Percentiles rank a stretch among this genome's conserved stretches.
phyloP scores from a whole-genome alignment of 2,113 vertebrate species.

The Hucho hucho region DNA sequence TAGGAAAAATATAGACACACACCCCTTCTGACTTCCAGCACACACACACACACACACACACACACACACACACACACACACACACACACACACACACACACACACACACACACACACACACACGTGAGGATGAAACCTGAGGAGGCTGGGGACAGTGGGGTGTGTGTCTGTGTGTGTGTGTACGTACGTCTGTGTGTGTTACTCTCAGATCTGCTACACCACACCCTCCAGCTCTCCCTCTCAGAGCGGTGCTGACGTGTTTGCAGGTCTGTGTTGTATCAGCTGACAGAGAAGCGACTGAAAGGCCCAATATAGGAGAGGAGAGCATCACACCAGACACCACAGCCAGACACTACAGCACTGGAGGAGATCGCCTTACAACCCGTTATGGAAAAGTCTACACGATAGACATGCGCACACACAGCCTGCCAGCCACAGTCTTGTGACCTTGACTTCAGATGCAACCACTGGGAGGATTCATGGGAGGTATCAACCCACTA shows the following conservation, averaged over 20 bases:
- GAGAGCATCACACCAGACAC: conserved; percentile 6
- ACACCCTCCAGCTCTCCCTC: conserved; percentile 16
- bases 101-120: not conserved
- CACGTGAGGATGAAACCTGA: conserved; percentile 8
- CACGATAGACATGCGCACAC: not conserved
- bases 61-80: no score
- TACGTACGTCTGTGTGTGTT: conserved; percentile 10
- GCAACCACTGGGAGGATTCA: conserved; percentile 12
- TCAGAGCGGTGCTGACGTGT: conserved; percentile 21
- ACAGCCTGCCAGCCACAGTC: not conserved
- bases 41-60: no score
- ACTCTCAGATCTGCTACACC: conserved; percentile 25
- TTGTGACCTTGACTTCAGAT: conserved; percentile 56
- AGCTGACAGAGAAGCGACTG: conserved; percentile 37
- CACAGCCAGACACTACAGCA: conserved; percentile 17
- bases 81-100: no score
- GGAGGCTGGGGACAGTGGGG: no score
- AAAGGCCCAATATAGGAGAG: conserved; percentile 32
- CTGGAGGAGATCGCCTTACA: conserved; percentile 42
- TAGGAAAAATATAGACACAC: no score
- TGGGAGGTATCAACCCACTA: conserved; percentile 29
- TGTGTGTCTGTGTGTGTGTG: not conserved
- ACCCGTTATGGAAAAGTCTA: conserved; percentile 7
- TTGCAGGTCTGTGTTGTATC: conserved; percentile 48
- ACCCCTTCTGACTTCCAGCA: no score